Conservation (phyloP, 2,888 invertebrate species). For the Trachelus tabidus region DNA sequence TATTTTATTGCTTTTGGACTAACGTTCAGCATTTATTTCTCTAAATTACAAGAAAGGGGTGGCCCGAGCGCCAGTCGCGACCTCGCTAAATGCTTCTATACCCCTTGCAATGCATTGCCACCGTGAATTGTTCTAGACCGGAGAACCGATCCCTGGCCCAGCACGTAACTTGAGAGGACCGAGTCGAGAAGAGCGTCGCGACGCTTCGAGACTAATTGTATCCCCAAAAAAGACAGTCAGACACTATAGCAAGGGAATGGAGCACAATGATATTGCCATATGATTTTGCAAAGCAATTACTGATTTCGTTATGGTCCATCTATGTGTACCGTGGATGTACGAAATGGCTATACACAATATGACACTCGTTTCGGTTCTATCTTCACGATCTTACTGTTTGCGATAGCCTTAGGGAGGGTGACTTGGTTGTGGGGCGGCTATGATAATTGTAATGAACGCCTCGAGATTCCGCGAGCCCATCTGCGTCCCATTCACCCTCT, state of each 20-base stretch:
- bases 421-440: conserved; percentile 56
- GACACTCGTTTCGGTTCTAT: background rate
- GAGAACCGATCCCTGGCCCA: background rate
- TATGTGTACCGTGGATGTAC: background rate
- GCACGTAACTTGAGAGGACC: background rate
- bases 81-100: conserved; percentile 17
- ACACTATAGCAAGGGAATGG: background rate
- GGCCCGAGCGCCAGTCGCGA: conserved; percentile 44
- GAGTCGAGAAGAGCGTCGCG: background rate
- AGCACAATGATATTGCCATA: background rate
- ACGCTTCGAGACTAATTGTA: background rate
- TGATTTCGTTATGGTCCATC: background rate
- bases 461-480: conserved; percentile 62
- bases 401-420: conserved; percentile 36
- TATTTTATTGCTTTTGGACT: conserved; percentile 71
- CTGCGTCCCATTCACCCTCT: conserved; percentile 53
- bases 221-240: background rate
- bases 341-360: background rate
- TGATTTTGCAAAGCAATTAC: background rate
- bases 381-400: conserved; percentile 27
- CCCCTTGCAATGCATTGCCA: conserved; percentile 17
- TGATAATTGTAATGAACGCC: conserved; percentile 67
- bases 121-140: background rate
- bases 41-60: conserved; percentile 72
- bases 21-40: conserved; percentile 71